Conservation (phyloP, 2,797 vertebrate genomes). For the Rhynchotus rufescens region DNA sequence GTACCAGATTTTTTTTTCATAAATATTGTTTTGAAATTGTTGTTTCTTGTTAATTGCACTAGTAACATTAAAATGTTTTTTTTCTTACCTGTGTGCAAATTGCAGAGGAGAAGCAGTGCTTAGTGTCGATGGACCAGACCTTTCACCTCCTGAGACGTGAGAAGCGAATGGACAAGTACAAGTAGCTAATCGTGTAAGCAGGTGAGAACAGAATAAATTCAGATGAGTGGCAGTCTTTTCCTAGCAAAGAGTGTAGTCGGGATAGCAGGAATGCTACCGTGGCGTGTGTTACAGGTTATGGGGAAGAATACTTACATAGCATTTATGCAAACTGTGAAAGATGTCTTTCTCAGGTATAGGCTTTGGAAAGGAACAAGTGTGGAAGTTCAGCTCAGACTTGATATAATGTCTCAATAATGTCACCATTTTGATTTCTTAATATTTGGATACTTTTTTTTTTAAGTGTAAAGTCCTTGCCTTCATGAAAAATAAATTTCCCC, state of each 20-base stretch:
- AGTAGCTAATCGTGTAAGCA: background rate
- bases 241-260: background rate
- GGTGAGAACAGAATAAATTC: background rate
- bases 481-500: background rate
- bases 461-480: background rate
- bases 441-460: background rate
- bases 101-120: background rate
- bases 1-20: background rate
- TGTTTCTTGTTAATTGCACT: background rate
- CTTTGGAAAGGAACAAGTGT: background rate
- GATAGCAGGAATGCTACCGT: background rate
- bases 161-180: background rate
- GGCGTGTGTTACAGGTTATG: background rate
- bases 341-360: background rate
- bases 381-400: background rate
- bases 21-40: background rate
- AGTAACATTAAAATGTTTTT: background rate
- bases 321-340: background rate
- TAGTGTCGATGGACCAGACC: conserved; percentile 1
- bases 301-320: background rate
- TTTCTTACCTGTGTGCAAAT: conserved; percentile 7
- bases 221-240: background rate
- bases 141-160: background rate
- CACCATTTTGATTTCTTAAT: accelerated
- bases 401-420: background rate